Conservation (phyloP, 2,113 vertebrate genomes). For the Sula dactylatra region DNA sequence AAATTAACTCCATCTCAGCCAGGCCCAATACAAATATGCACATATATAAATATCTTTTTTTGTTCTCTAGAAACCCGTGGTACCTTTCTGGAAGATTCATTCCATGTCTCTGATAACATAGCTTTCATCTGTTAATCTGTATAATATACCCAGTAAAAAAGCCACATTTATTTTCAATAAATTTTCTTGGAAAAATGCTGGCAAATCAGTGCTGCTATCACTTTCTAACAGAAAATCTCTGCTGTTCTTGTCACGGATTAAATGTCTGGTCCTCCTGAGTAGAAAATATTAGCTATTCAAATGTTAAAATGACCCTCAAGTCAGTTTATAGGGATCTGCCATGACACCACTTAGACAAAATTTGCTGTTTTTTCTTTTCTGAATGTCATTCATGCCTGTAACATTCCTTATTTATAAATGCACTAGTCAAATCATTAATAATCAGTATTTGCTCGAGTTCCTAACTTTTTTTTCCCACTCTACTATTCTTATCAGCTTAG, state of each 20-base stretch:
- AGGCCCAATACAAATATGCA: not conserved
- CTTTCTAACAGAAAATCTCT: not conserved
- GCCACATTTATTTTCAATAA: not conserved
- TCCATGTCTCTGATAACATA: not conserved
- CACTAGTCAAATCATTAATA: not conserved
- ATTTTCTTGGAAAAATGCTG: not conserved
- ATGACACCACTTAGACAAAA: not conserved
- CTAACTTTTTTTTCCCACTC: not conserved
- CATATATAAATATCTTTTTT: not conserved
- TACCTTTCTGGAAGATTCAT: not conserved
- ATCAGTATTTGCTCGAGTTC: not conserved
- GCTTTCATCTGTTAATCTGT: not conserved
- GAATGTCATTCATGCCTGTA: not conserved
- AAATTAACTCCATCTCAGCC: too few species aligned
- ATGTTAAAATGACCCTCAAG: not conserved
- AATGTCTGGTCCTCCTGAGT: not conserved
- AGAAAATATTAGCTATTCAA: not conserved
- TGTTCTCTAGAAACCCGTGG: not conserved
- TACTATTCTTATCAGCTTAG: not conserved
- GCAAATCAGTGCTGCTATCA: not conserved
- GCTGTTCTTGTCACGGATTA: not conserved
- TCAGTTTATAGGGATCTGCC: not conserved
- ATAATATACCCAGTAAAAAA: not conserved
- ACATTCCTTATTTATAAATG: not conserved
- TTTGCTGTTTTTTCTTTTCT: not conserved